A percentile compares a stretch with the other conserved stretches of the same genome.
Evolutionary conservation across 2,888 invertebrate species (phyloP).

Genomic region (Conus canariensis): DNA sequence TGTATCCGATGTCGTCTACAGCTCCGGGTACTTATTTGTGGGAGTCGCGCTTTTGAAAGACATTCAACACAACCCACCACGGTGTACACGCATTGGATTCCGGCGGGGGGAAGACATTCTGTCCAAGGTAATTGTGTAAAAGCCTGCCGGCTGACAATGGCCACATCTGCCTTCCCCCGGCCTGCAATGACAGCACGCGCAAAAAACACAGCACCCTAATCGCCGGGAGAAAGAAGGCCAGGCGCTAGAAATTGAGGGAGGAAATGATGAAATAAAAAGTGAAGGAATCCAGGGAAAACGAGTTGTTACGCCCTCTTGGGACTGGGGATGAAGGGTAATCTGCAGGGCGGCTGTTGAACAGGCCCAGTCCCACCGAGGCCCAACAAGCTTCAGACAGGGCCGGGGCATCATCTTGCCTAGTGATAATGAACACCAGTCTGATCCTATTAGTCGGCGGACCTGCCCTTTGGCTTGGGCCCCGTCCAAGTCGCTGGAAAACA

Average conservation of each 20-base stretch:
- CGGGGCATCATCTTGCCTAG: background rate
- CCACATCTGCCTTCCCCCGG: conserved; percentile 21
- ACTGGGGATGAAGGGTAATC: conserved; percentile 20
- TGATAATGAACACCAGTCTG: background rate
- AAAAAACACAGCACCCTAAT: conserved; percentile 12
- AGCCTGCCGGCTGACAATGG: background rate
- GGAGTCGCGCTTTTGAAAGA: conserved; percentile 22
- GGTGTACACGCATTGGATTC: conserved; percentile 10
- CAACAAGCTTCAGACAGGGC: background rate
- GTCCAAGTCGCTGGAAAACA: conserved; percentile 12
- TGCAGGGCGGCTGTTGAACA: conserved; percentile 23
- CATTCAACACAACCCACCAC: conserved; percentile 28
- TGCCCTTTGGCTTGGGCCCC: conserved; percentile 8
- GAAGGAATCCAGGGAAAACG: conserved; percentile 3
- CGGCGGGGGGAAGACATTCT: conserved; percentile 17
- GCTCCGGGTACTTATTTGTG: conserved; percentile 24
- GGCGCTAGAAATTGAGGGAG: conserved; percentile 24
- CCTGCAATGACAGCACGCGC: conserved; percentile 7
- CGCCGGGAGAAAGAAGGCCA: conserved; percentile 16
- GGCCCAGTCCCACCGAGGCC: background rate
- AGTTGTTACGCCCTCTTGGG: conserved; percentile 9
- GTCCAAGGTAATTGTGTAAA: conserved; percentile 37
- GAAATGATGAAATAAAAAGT: conserved; percentile 30
- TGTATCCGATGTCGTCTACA: conserved; percentile 39
- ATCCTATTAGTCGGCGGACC: background rate